phyloP scores from a whole-genome alignment of 2,888 invertebrate species.

The Pseudococcus longispinus region DNA sequence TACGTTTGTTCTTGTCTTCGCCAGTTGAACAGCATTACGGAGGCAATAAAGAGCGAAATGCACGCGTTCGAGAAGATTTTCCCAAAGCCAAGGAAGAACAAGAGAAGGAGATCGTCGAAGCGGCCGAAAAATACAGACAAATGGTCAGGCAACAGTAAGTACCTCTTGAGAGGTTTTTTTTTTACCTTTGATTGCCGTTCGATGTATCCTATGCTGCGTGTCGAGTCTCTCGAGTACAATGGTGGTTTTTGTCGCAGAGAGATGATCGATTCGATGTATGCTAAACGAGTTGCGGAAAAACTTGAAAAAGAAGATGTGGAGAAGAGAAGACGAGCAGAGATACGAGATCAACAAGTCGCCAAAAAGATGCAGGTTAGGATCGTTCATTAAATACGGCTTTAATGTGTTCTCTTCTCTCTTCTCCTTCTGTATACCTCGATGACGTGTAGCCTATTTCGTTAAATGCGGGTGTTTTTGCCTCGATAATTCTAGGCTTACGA shows the following conservation, averaged over 20 bases:
- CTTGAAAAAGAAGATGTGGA: slow-evolving; percentile 68
- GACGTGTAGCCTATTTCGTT: neutral
- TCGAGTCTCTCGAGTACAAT: neutral
- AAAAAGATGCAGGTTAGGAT: slow-evolving; percentile 65
- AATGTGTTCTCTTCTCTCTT: too few species aligned
- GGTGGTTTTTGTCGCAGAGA: slow-evolving; percentile 42
- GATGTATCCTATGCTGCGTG: too few species aligned
- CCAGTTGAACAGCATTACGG: slow-evolving; percentile 77
- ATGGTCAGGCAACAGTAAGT: slow-evolving; percentile 72
- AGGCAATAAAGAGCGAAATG: slow-evolving; percentile 77
- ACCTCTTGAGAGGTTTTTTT: neutral
- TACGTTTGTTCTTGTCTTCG: slow-evolving; percentile 33
- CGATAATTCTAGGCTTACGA: slow-evolving; percentile 41
- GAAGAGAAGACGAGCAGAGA: slow-evolving; percentile 65
- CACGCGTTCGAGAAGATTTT: slow-evolving; percentile 78
- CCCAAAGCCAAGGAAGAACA: slow-evolving; percentile 79
- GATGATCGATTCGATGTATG: slow-evolving; percentile 58
- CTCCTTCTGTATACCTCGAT: neutral
- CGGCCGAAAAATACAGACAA: slow-evolving; percentile 68
- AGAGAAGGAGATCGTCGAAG: slow-evolving; percentile 71
- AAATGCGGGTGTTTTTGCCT: neutral
- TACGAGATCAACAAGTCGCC: slow-evolving; percentile 66
- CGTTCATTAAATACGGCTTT: neutral
- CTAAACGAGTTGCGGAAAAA: slow-evolving; percentile 69
- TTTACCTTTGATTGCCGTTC: neutral